These are phyloP conservation scores for Trachymyrmex septentrionalis DNA, from an alignment of 1,140 invertebrate genomes.

Conservation along the genomic window DNA sequence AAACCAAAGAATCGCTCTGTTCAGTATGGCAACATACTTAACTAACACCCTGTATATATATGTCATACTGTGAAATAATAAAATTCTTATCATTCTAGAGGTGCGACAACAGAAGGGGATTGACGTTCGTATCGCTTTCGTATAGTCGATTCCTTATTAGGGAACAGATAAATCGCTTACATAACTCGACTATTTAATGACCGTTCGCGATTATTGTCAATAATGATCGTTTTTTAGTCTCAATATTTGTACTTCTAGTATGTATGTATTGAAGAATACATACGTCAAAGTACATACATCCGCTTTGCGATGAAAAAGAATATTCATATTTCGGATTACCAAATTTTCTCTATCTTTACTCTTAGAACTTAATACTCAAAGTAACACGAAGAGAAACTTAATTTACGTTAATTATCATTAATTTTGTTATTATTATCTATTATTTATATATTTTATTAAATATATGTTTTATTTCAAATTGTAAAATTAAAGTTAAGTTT, in stretches of 20 bases:
- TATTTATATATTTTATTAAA: no score
- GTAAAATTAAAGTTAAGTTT: no score
- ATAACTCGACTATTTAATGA: background rate
- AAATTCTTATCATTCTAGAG: background rate
- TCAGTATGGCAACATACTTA: no score
- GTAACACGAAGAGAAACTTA: background rate
- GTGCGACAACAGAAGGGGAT: background rate
- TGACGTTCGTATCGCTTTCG: background rate
- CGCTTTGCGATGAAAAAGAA: background rate
- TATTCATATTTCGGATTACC: background rate
- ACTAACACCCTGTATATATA: no score
- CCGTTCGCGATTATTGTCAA: background rate
- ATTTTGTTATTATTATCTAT: no score
- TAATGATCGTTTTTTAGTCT: background rate
- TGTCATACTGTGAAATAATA: background rate
- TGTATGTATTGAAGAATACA: no score
- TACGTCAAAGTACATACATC: no score
- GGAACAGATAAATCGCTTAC: conserved; percentile 3
- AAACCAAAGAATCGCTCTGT: no score
- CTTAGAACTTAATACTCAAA: background rate
- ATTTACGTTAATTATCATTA: no score
- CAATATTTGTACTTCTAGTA: no score
- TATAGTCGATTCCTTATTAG: background rate
- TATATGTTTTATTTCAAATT: no score
- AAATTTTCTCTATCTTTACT: background rate